Evolutionary conservation across 1,140 invertebrate genomes (phyloP).

Genomic region (Diorhabda carinulata): DNA sequence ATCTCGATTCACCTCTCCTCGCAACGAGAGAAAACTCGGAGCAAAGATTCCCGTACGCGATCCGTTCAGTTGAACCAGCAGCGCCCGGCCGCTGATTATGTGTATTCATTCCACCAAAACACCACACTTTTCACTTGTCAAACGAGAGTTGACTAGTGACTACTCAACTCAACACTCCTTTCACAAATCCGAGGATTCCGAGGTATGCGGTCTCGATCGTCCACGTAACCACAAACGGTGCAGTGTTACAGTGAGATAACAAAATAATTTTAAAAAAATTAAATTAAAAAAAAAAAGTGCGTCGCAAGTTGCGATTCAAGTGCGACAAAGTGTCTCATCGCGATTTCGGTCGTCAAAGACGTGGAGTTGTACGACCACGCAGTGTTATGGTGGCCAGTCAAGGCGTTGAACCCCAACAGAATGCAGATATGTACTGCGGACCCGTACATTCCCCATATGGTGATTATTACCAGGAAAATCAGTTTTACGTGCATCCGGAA

Average conservation of each 20-base stretch:
- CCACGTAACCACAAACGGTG: background rate
- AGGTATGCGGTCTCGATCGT: slow-evolving; percentile 1
- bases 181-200: slow-evolving; percentile 4
- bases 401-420: slow-evolving; percentile 42
- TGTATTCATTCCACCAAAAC: background rate
- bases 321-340: slow-evolving; percentile 34
- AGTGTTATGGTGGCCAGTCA: slow-evolving; percentile 46
- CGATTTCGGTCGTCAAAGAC: slow-evolving; percentile 21
- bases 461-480: slow-evolving; percentile 44
- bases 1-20: slow-evolving; percentile 10
- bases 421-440: slow-evolving; percentile 44
- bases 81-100: slow-evolving; percentile 4
- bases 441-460: slow-evolving; percentile 38
- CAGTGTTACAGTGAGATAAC: background rate
- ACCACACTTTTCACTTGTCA: slow-evolving; percentile 1
- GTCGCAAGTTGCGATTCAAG: background rate
- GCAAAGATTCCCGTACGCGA: slow-evolving; percentile 3
- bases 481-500: slow-evolving; percentile 39
- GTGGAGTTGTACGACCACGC: slow-evolving; percentile 14
- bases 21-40: slow-evolving; percentile 15
- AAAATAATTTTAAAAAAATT: no score
- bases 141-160: background rate
- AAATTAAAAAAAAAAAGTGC: slow-evolving; percentile 20
- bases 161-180: background rate
- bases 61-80: slow-evolving; percentile 15